These are phyloP conservation scores for Serinus canaria DNA, from an alignment of 2,113 vertebrate species.

Conservation along the genomic window DNA sequence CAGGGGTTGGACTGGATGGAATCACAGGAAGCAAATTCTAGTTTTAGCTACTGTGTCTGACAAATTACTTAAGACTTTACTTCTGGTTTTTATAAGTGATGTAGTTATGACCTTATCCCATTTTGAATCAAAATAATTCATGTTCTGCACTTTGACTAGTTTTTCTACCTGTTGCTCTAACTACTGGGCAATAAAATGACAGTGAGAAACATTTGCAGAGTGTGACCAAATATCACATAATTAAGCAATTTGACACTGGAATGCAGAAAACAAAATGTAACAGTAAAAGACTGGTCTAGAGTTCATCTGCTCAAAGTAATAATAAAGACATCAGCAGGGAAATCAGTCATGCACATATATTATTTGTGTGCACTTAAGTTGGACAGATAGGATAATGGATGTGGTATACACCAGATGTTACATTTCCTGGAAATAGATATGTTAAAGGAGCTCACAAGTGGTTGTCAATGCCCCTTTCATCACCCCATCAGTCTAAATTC, in stretches of 20 bases:
- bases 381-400: constrained; percentile 72
- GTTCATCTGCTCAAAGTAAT: constrained; percentile 68
- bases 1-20: not conserved
- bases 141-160: not conserved
- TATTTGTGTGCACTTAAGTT: constrained; percentile 62
- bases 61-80: not conserved
- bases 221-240: constrained; percentile 58
- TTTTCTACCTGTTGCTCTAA: not conserved
- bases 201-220: constrained; percentile 44
- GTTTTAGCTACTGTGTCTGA: not conserved
- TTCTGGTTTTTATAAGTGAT: not conserved
- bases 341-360: constrained; percentile 71
- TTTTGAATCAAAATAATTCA: not conserved
- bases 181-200: constrained; percentile 43
- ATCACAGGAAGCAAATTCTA: not conserved
- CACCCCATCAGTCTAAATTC: constrained; percentile 74
- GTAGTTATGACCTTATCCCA: not conserved
- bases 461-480: constrained; percentile 83
- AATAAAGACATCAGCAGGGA: constrained; percentile 82
- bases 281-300: constrained; percentile 51
- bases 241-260: constrained; percentile 69
- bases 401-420: constrained; percentile 84
- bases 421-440: constrained; percentile 87
- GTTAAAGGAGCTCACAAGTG: constrained; percentile 75
- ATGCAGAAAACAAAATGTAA: constrained; percentile 58